A percentile compares a stretch with the other conserved stretches of the same genome.
Conservation (phyloP, 2,113 vertebrate species). For the Xenotilapia caudafasciata region DNA sequence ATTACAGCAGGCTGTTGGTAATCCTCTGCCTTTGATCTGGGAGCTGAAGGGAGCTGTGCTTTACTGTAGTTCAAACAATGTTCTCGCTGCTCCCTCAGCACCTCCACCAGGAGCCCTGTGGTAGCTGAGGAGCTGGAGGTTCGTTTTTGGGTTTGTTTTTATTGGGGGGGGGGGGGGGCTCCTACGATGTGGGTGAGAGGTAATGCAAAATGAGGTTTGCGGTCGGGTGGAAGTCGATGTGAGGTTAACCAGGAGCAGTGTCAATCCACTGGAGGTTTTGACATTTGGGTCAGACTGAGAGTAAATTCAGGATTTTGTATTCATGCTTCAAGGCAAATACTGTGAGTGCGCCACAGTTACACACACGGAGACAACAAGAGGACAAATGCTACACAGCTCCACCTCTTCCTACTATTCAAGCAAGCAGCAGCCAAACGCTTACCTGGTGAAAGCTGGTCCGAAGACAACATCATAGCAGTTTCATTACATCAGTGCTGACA, state of each 20-base stretch:
- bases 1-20: constrained; percentile 67
- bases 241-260: constrained; percentile 2
- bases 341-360: neutral
- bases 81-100: constrained; percentile 44
- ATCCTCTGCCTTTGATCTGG: constrained; percentile 60
- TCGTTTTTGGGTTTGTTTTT: neutral
- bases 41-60: constrained; percentile 54
- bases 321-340: neutral
- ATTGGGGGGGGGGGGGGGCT: neutral
- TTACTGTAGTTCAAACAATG: constrained; percentile 57
- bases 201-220: neutral
- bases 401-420: neutral
- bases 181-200: neutral
- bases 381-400: neutral
- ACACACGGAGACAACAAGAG: neutral
- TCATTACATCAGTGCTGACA: neutral
- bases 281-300: neutral
- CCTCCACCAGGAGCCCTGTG: constrained; percentile 44
- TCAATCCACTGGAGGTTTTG: neutral
- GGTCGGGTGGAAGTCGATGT: neutral
- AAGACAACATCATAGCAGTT: neutral
- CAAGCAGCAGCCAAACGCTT: neutral
- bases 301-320: neutral
- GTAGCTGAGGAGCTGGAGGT: neutral
- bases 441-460: neutral